Conservation (phyloP, 2,888 invertebrate genomes). For the Cosmopolites sordidus region DNA sequence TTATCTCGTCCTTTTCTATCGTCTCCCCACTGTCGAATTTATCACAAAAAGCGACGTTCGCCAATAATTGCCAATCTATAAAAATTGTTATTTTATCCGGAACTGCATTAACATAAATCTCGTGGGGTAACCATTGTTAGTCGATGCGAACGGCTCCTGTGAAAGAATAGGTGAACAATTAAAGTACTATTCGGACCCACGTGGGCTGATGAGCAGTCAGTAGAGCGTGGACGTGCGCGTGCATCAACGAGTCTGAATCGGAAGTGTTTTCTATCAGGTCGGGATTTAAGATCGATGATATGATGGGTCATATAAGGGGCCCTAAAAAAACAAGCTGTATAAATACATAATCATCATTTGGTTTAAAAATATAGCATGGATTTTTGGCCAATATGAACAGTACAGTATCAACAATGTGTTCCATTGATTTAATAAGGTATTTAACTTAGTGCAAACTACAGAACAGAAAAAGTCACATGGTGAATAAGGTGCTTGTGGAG, state of each 20-base stretch:
- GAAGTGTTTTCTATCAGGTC: too few relatives aligned
- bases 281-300: too few relatives aligned
- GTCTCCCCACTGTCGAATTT: constrained; percentile 14
- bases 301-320: too few relatives aligned
- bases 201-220: constrained; percentile 35
- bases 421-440: too few relatives aligned
- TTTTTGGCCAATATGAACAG: too few relatives aligned
- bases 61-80: constrained; percentile 23
- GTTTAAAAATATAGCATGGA: too few relatives aligned
- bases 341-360: too few relatives aligned
- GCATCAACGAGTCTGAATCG: not conserved
- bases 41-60: constrained; percentile 21
- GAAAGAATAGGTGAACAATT: constrained; percentile 40
- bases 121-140: constrained; percentile 29
- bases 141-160: constrained; percentile 28
- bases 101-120: constrained; percentile 30
- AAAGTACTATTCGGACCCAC: constrained; percentile 36
- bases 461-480: too few relatives aligned
- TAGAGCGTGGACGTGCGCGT: constrained; percentile 29
- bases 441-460: too few relatives aligned
- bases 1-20: constrained; percentile 11
- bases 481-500: too few relatives aligned
- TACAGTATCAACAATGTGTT: too few relatives aligned
- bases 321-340: too few relatives aligned
- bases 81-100: constrained; percentile 39